Evolutionary conservation across 2,888 invertebrate genomes (phyloP), one percentile per base, ranked within the genome.

Genomic region (Quadriops clusia): DNA sequence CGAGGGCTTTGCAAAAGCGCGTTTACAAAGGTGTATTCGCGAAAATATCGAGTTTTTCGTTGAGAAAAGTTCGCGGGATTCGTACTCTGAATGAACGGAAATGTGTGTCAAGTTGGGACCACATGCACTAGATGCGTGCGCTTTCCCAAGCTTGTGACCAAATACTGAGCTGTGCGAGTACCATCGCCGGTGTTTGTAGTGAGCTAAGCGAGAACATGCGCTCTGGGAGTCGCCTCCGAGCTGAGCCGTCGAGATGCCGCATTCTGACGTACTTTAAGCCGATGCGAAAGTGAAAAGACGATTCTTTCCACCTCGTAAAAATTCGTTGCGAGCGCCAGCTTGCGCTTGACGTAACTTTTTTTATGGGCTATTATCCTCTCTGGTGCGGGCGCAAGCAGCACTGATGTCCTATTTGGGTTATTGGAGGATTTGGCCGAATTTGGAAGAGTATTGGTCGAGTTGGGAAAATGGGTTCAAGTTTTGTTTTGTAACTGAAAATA

Each of bases 221-320:
- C 54, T 43, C 37, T 48, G 29, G 34, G 24, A 17, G 37, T 37
- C 40, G 41, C 34, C 37, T 39, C 40, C 9, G 12, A 27, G 14
- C 11, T 11, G 23, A 23, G 20, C 23, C 23, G 27, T 17, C 18
- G 18, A n/a, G 8, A 16, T 16, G 14, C 17, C 30, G 21, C 23
- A 16, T 39, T 36, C 49, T 58, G 47, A 45, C 54, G 54, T 63
- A n/a, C n/a, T n/a, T n/a, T n/a, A n/a, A n/a, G n/a, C n/a, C 61
- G 63, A 61, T 63, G 56, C 53, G 61, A 60, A 61, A 60, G 60
- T 61, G 61, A 61, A 59, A 58, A 56, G 53, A 45, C 42, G 59
- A 45, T 49, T n/a, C n/a, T n/a, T n/a, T n/a, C n/a, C n/a, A n/a
- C n/a, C n/a, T n/a, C n/a, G n/a, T n/a, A n/a, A n/a, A n/a, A n/a